phyloP scores from a whole-genome alignment of 2,113 vertebrate genomes.

The Formicarius rufipectus region DNA sequence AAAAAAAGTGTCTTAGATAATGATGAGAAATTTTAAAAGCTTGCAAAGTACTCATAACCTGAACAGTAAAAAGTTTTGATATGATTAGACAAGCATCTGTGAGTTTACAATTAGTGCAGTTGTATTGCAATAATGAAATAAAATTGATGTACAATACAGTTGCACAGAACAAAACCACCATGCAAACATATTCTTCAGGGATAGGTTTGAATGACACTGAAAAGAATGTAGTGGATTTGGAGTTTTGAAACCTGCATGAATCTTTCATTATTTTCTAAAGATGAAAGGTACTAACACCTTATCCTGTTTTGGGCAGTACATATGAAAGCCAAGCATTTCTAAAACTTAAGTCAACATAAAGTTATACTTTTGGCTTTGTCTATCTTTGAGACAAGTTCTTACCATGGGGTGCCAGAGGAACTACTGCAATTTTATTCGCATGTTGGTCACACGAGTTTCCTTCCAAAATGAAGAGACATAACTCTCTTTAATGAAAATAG shows the following conservation, averaged over 20 bases:
- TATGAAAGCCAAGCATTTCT: not conserved
- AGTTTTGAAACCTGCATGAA: not conserved
- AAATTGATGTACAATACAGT: slow-evolving; percentile 5
- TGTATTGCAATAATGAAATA: slow-evolving; percentile 17
- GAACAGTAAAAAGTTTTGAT: slow-evolving; percentile 42
- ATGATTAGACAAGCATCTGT: slow-evolving; percentile 53
- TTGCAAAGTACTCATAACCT: not conserved
- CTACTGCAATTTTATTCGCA: not conserved
- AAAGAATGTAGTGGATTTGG: not conserved
- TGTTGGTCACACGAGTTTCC: accelerated
- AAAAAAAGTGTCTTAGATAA: not conserved
- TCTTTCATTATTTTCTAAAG: not conserved
- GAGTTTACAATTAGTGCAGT: slow-evolving; percentile 31
- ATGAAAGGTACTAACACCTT: not conserved
- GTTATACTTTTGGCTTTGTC: not conserved
- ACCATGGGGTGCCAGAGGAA: not conserved
- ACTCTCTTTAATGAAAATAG: not conserved
- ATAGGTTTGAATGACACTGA: not conserved
- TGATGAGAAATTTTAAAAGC: not conserved
- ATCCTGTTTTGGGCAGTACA: not conserved
- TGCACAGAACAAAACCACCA: not conserved
- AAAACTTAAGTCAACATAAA: not conserved
- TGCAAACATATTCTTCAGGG: not conserved
- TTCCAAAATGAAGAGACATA: not conserved
- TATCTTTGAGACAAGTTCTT: not conserved